phyloP scores from a whole-genome alignment of 2,888 invertebrate genomes.

The Tenthredo distinguenda region DNA sequence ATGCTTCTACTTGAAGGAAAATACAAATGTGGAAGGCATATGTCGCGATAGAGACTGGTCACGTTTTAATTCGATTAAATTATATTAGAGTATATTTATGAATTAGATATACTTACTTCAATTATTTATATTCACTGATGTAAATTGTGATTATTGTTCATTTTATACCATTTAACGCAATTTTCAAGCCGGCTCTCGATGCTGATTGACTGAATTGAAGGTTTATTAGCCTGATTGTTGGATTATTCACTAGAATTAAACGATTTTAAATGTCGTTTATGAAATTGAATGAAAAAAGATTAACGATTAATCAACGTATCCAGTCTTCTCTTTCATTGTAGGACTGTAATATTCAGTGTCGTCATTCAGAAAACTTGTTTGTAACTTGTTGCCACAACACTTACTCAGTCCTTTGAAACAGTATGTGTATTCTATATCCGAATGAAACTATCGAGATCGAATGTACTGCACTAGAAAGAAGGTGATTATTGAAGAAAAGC shows the following conservation, averaged over 20 bases:
- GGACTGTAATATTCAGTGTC: slow-evolving; percentile 6
- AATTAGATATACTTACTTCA: no score
- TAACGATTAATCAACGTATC: slow-evolving; percentile 1
- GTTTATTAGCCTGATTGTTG: not conserved
- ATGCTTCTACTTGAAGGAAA: slow-evolving; percentile 1
- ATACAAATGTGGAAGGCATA: not conserved
- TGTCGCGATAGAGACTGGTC: slow-evolving; percentile 19
- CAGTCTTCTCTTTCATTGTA: slow-evolving; percentile 9
- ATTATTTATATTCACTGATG: not conserved
- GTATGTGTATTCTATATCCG: not conserved
- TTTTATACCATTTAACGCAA: not conserved
- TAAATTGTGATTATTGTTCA: not conserved
- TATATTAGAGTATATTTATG: not conserved
- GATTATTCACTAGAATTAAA: not conserved
- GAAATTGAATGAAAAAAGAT: not conserved
- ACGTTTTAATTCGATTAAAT: slow-evolving; percentile 26
- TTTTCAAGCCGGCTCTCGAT: not conserved
- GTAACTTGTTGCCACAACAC: not conserved
- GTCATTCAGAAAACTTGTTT: slow-evolving; percentile 10
- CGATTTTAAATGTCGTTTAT: not conserved
- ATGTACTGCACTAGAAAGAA: slow-evolving; percentile 30
- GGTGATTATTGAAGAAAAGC: slow-evolving; percentile 41
- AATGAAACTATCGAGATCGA: slow-evolving; percentile 20
- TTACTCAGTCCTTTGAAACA: not conserved
- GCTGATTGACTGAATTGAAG: not conserved